Conservation (phyloP, 2,797 vertebrate genomes). For the Pantherophis alleghaniensis region DNA sequence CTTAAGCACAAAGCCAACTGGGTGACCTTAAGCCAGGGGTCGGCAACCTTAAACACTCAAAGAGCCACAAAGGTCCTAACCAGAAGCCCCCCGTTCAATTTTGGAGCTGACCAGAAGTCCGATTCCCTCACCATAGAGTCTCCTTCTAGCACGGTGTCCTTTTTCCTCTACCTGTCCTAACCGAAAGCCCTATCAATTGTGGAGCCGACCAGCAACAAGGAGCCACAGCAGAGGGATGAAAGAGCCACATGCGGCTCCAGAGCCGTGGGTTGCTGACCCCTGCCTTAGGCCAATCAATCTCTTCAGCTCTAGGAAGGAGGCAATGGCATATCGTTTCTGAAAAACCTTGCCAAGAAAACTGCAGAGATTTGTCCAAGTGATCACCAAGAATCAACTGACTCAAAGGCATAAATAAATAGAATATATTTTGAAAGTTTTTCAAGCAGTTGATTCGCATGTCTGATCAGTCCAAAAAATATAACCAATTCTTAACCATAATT, state of each 20-base stretch:
- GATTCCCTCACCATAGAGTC: too few relatives aligned
- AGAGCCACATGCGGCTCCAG: too few relatives aligned
- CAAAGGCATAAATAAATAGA: neutral
- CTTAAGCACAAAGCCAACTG: neutral
- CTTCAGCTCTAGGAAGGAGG: neutral
- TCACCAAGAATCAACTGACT: neutral
- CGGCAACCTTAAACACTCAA: too few relatives aligned
- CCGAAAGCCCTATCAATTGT: too few relatives aligned
- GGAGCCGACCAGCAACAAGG: too few relatives aligned
- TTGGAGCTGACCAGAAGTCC: too few relatives aligned
- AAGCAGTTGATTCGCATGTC: neutral
- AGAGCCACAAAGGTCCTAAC: too few relatives aligned
- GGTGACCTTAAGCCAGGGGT: neutral
- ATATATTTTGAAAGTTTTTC: neutral
- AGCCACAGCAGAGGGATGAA: too few relatives aligned
- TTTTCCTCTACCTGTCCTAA: too few relatives aligned
- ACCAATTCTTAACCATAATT: neutral
- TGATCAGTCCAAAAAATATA: neutral
- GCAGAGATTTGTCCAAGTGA: neutral
- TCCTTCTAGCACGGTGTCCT: too few relatives aligned
- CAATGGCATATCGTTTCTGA: neutral
- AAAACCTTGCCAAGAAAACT: neutral
- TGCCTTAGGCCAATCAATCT: neutral
- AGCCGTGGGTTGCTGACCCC: too few relatives aligned
- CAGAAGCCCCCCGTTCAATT: too few relatives aligned